A percentile compares a stretch with the other conserved stretches of the same genome.
Evolutionary conservation across 2,797 vertebrate species (phyloP).

Genomic region (Gobio occitaniae): DNA sequence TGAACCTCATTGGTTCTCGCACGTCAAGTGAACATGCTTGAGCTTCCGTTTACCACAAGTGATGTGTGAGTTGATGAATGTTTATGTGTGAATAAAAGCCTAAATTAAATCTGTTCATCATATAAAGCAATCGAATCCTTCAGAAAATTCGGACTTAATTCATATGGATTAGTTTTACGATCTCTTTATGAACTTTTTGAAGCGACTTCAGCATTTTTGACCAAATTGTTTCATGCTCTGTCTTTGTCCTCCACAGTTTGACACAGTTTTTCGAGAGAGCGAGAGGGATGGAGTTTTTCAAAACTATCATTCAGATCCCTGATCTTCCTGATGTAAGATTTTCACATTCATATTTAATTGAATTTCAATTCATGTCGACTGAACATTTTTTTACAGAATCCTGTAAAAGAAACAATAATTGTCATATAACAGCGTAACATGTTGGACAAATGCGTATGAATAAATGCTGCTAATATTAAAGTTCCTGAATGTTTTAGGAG

Average conservation of each 20-base stretch:
- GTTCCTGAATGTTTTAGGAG: conserved; percentile 71
- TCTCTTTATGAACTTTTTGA: neutral
- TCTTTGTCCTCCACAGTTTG: conserved; percentile 77
- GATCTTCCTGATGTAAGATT: conserved; percentile 92
- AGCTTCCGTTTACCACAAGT: too few relatives aligned
- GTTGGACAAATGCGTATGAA: neutral
- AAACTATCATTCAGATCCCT: conserved; percentile 92
- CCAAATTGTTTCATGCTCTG: neutral
- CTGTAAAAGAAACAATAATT: neutral
- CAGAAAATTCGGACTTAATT: neutral
- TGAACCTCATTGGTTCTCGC: too few relatives aligned
- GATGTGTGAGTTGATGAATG: too few relatives aligned
- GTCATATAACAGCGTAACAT: neutral
- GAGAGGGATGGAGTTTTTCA: conserved; percentile 96
- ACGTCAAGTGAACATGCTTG: too few relatives aligned
- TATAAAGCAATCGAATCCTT: neutral
- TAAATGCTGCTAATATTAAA: neutral
- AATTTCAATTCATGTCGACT: neutral
- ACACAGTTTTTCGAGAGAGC: conserved; percentile 92
- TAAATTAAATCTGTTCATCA: neutral
- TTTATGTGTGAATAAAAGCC: too few relatives aligned
- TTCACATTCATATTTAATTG: too few relatives aligned
- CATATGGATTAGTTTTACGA: neutral
- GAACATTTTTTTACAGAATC: neutral
- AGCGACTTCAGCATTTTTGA: neutral